phyloP scores from a whole-genome alignment of 2,888 invertebrate species.

The Acanthopleura granulata region DNA sequence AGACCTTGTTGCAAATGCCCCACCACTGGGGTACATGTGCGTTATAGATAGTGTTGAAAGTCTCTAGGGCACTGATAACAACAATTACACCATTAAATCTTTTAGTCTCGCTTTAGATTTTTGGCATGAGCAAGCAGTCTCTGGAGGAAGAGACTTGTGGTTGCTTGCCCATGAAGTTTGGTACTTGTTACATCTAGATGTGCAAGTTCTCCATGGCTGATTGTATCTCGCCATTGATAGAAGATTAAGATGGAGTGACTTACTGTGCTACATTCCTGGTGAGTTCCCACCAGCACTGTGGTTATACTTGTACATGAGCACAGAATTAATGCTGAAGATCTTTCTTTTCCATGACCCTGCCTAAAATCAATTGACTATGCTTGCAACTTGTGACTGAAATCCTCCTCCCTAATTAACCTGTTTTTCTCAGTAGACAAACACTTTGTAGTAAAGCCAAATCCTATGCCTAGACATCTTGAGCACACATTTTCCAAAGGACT shows the following conservation, averaged over 20 bases:
- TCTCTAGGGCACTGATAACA: too few relatives aligned
- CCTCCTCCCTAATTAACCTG: not conserved
- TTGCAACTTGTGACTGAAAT: not conserved
- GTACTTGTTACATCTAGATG: too few relatives aligned
- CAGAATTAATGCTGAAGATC: not conserved
- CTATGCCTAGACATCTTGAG: conserved; percentile 2
- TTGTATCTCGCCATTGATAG: not conserved
- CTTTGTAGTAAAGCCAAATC: not conserved
- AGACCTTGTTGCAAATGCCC: too few relatives aligned
- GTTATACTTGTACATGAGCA: not conserved
- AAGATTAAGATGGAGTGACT: not conserved
- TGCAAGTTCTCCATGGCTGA: too few relatives aligned
- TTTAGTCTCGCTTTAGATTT: too few relatives aligned
- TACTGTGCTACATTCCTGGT: not conserved
- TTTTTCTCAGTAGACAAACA: not conserved
- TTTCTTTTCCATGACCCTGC: not conserved
- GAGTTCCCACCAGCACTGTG: not conserved
- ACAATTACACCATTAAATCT: too few relatives aligned
- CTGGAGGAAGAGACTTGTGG: too few relatives aligned
- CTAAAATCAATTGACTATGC: not conserved
- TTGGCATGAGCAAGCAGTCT: too few relatives aligned
- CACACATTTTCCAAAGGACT: conserved; percentile 7
- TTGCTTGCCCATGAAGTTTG: too few relatives aligned
- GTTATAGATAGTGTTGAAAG: too few relatives aligned
- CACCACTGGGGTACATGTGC: too few relatives aligned